A percentile compares a stretch with the other conserved stretches of the same genome.
Conservation (phyloP, 1,140 invertebrate species). For the Pollicipes pollicipes region DNA sequence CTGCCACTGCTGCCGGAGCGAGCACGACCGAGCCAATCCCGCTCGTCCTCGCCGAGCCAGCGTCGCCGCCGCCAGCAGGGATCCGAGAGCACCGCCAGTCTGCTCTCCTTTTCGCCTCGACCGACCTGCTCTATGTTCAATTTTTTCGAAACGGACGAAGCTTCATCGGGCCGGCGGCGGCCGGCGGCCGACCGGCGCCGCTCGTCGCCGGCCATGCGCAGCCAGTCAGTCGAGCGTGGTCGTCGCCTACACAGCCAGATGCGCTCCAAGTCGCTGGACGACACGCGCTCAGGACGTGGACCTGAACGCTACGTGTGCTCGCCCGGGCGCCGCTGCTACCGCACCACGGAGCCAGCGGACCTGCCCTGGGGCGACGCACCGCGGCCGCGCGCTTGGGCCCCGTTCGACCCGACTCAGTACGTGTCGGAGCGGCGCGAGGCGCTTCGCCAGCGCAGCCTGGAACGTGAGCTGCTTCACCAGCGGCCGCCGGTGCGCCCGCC, state of each 20-base stretch:
- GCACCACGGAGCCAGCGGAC: background rate
- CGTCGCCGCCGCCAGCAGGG: background rate
- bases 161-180: background rate
- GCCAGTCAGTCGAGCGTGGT: background rate
- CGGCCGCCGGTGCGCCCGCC: too few relatives aligned
- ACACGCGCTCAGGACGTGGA: background rate
- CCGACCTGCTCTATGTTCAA: background rate
- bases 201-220: background rate
- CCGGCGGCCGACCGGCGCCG: background rate
- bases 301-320: background rate
- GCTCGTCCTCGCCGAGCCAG: background rate
- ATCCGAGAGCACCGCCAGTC: background rate
- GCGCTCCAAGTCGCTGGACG: background rate
- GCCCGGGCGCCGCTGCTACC: background rate
- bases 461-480: background rate
- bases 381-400: background rate
- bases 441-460: background rate
- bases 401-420: background rate
- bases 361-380: background rate
- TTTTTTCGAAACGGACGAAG: background rate
- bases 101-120: background rate
- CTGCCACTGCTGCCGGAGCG: background rate
- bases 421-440: background rate
- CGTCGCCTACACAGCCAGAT: background rate
- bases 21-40: background rate